Evolutionary conservation across 30 jellyfish, hydroid and myxozoan species (phyloP).

Genomic region (Aurelia aurita): DNA sequence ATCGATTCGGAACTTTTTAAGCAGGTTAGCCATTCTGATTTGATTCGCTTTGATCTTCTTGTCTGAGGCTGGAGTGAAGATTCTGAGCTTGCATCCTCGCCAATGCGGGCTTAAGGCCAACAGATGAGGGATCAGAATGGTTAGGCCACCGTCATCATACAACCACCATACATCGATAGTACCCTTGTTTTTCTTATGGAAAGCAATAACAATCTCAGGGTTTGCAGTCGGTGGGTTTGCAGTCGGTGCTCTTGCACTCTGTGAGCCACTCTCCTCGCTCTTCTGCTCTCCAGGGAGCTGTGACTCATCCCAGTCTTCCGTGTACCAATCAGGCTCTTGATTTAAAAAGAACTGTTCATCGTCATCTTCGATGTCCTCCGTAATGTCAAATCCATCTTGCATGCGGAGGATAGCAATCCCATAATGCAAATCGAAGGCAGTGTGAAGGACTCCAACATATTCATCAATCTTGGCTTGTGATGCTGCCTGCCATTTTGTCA

Average conservation of each 20-base stretch:
- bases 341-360: slow-evolving; percentile 71
- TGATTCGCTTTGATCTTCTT: slow-evolving; percentile 95
- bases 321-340: slow-evolving; percentile 96
- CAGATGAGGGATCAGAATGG: slow-evolving; percentile 92
- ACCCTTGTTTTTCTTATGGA: slow-evolving; percentile 84
- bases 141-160: slow-evolving; percentile 95
- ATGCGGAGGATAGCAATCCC: slow-evolving; percentile 82
- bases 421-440: slow-evolving; percentile 78
- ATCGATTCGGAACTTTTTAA: slow-evolving; percentile 93
- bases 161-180: slow-evolving; percentile 98
- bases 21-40: slow-evolving; percentile 92
- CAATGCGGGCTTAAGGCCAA: slow-evolving; percentile 78
- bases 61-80: slow-evolving; percentile 97
- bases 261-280: slow-evolving; percentile 50
- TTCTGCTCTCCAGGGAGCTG: slow-evolving; percentile 70
- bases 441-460: slow-evolving; percentile 72
- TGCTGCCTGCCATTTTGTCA: slow-evolving; percentile 84
- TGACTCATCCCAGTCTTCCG: slow-evolving; percentile 98
- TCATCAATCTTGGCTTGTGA: slow-evolving; percentile 63
- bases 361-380: slow-evolving; percentile 83
- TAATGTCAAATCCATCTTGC: slow-evolving; percentile 92
- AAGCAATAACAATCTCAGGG: slow-evolving; percentile 88
- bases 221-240: slow-evolving; percentile 31
- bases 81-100: slow-evolving; percentile 90
- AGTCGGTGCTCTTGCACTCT: slow-evolving; percentile 40